Evolutionary conservation across 2,888 invertebrate genomes (phyloP), one percentile per base, ranked within the genome.

Genomic region (Heliconius ismenius): DNA sequence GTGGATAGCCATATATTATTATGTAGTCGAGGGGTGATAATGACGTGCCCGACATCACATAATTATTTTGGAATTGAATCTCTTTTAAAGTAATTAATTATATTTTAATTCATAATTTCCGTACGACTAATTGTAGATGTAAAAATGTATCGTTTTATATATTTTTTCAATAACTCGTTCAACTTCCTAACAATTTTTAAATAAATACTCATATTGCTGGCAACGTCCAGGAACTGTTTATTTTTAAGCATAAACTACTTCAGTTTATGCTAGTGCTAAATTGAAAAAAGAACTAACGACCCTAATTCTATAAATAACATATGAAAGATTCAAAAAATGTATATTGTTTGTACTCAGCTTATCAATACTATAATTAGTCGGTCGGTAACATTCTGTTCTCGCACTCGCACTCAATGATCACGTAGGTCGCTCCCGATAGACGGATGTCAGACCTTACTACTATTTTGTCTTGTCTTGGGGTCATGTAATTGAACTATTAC

Each of bases 401-500:
- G 65, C 76, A 60, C 60, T 65, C 76, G 75, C 75, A 78, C 74
- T 18, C 24, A 67, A 15, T 36, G 69, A 75, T 77, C 80, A 79
- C 77, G 79, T 68, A 76, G 65, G 73, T 73, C 62, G 36, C 60
- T 60, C 36, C 69, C 28, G 63, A 43, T 39, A 60, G 63, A 18
- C 76, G 78, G 76, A 73, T 74, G 68, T 75, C 64, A 69, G 60
- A 62, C 78, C 62, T 73, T 77, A 81, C 60, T 28, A 76, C 76
- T 67, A 72, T 72, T 70, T 70, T 74, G 72, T 77, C 76, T 67
- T 73, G 76, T 73, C 49, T 21, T 64, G 62, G 76, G 80, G 77
- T 81, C 81, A 77, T 75, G 63, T 68, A 75, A 73, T 79, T 78
- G 74, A 79, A 79, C 76, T 78, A 67, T 81, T 79, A 78, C 77